Evolutionary conservation across 2,113 vertebrate species (phyloP), one percentile per base, ranked within the genome.

Genomic region (Triplophysa siluroides): DNA sequence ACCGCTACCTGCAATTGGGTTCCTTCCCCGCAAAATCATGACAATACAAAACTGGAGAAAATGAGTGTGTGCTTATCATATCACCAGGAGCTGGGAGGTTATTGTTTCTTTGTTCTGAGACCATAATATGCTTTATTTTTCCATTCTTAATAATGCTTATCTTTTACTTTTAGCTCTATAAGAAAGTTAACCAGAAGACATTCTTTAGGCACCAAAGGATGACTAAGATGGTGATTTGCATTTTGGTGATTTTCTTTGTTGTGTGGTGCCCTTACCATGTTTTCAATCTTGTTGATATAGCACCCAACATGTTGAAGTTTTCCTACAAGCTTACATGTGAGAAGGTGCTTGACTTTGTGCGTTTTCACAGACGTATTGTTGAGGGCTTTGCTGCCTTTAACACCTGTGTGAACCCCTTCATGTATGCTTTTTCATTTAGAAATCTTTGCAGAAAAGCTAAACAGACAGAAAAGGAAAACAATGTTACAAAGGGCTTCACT

Each of bases 391-490:
- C 60, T 0, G 92, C 92, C 71, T 65, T 93, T 64, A 91, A 87
- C 64, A 92, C 89, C 75, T 90, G 89, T 61, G 70, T 91, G 81
- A 92, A 93, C 64, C 91, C 90, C n/a, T 78, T 91, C 12, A 89
- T 92, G 76, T 92, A 92, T 0, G 89, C 89, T 62, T 91, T 90
- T 78, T 89, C 92, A 29, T 88, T 89, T 38, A 86, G 75, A 56
- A 26, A 54, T 0, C 29, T 43, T n/a, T 4, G 23, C 19, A 19
- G 12, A n/a, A 68, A 16, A 4, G 12, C n/a, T 21, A 24, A 26
- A 41, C 10, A 24, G 45, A 7, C 26, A 4, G 1, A 38, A 8
- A 38, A 1, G 6, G 29, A 8, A 16, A 9, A 29, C 23, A 26
- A 8, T 60, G 70, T 8, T 6, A 38, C 11, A n/a, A 52, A 58